Evolutionary conservation across 2,113 vertebrate genomes (phyloP).

Genomic region (Podilymbus podiceps): DNA sequence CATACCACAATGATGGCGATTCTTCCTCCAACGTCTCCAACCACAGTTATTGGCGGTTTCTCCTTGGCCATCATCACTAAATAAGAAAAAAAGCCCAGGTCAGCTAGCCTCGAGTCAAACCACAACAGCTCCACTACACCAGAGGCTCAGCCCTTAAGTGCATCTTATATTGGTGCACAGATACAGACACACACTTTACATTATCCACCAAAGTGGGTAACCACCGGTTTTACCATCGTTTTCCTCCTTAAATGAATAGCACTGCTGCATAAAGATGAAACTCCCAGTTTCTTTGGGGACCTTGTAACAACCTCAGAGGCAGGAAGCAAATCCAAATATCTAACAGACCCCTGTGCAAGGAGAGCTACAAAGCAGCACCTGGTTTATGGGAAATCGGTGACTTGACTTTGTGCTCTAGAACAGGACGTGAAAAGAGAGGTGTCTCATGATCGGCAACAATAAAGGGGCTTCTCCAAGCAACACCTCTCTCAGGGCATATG

Average conservation of each 20-base stretch:
- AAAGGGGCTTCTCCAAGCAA: not conserved
- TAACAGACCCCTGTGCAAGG: not conserved
- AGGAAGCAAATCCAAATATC: not conserved
- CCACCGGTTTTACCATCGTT: not conserved
- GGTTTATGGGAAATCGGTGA: not conserved
- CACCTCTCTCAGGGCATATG: not conserved
- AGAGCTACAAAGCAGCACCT: not conserved
- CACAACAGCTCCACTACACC: not conserved
- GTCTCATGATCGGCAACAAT: not conserved
- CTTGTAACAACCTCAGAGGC: not conserved
- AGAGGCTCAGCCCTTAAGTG: not conserved
- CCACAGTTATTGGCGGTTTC: conserved; percentile 97
- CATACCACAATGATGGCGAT: conserved; percentile 98
- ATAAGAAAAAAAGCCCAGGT: not conserved
- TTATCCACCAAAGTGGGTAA: not conserved
- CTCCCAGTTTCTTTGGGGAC: not conserved
- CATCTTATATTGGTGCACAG: accelerated
- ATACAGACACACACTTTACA: not conserved
- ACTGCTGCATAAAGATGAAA: not conserved
- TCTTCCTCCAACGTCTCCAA: conserved; percentile 95
- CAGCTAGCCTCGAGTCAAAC: not conserved
- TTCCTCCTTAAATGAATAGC: not conserved
- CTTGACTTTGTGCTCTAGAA: not conserved
- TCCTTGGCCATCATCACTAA: conserved; percentile 99
- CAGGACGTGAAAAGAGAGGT: not conserved